Base-by-base conservation (phyloP, 2,113 vertebrate species). In the Papio anubis region DNA sequence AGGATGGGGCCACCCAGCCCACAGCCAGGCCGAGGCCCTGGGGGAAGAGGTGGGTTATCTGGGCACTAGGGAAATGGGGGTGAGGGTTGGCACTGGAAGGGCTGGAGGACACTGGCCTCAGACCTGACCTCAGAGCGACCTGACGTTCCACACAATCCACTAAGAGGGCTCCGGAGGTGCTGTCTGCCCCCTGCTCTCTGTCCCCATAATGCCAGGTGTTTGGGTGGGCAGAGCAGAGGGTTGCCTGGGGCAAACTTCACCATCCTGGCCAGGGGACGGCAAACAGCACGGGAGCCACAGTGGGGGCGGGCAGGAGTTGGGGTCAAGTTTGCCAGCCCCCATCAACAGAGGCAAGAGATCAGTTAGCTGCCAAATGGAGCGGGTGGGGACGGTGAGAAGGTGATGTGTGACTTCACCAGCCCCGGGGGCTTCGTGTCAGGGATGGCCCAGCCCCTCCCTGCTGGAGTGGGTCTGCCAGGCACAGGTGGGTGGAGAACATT, bases 71-170 rank as follows among this genome's bases (percentile, higher is more conserved):
- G 75, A 50, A 57, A 8, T 2, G 8, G 45, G 59, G 72, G 38
- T 1, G 23, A 27, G n/a, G 32, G 43, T 5, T 14, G 6, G 21
- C 50, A 25, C 5, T 5, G 0, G 16, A 68, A 21, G 40, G 82
- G 18, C 2, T 30, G 20, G 38, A 20, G 45, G 25, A 20, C 48
- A 50, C 45, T 20, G 66, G 80, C 30, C 8, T 20, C n/a, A 2
- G 57, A 3, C 27, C 52, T 7, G 16, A 6, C 45, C 27, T 48
- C 35, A 3, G 52, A 16, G 43, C 35, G 14, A 20, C 40, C 25
- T 0, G 2, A 43, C 8, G 0, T 14, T 61, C 52, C 50, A 9
- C 20, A 25, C 14, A 1, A 59, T 40, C 50, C 35, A 5, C n/a
- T 18, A 0, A 2, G 32, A 20, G 64, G 50, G 16, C 13, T 57